phyloP scores from a whole-genome alignment of 2,888 invertebrate species.

The Mesoligia furuncula region DNA sequence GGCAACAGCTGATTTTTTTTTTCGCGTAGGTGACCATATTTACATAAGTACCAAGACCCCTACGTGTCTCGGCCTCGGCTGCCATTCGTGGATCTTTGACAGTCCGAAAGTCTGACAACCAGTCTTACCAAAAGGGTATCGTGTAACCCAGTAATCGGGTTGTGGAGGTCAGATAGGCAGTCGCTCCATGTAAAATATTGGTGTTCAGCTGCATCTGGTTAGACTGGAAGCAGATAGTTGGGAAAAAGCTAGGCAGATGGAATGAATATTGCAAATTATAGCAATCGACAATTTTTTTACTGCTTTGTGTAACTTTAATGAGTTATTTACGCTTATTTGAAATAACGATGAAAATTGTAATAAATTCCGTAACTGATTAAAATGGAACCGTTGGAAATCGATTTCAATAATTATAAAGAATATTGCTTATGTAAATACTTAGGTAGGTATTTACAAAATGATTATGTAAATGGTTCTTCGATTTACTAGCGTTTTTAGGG shows the following conservation, averaged over 20 bases:
- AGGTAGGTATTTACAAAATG: neutral
- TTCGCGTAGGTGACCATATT: too few species aligned
- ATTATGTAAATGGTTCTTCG: conserved; percentile 2
- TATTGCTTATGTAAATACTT: conserved; percentile 29
- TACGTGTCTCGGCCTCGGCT: too few species aligned
- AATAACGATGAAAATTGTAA: neutral
- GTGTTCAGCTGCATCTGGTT: neutral
- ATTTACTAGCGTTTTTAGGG: neutral
- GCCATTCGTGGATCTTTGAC: neutral
- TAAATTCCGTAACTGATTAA: conserved; percentile 17
- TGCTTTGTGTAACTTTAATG: neutral
- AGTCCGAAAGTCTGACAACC: neutral
- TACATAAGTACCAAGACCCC: too few species aligned
- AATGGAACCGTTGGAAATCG: conserved; percentile 20
- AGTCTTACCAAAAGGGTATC: neutral
- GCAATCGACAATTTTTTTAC: neutral
- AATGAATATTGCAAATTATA: neutral
- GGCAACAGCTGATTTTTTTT: too few species aligned
- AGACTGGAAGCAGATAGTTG: neutral
- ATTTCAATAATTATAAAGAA: conserved; percentile 16
- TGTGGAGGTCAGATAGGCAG: neutral
- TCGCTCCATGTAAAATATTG: neutral
- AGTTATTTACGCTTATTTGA: conserved; percentile 7
- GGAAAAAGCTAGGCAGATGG: neutral
- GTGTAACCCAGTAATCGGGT: neutral